Percentiles rank a stretch among this genome's conserved stretches.
These are phyloP conservation scores for Aleiodes leptofemur DNA, from an alignment of 2,888 invertebrate species.

Conservation along the genomic window DNA sequence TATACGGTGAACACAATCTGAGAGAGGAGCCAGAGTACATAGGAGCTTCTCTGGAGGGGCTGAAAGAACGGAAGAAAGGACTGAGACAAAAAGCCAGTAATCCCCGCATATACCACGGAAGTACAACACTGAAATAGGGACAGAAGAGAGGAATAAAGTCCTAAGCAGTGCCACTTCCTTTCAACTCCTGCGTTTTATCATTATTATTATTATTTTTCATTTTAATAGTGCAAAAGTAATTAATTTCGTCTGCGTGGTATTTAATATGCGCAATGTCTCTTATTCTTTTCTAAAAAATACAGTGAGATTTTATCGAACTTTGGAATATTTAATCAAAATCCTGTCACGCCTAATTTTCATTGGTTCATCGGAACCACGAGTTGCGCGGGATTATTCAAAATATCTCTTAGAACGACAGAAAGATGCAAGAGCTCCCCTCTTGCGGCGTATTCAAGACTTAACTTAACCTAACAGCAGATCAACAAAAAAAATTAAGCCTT, in stretches of 20 bases:
- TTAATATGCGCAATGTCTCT: slow-evolving; percentile 50
- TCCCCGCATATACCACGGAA: slow-evolving; percentile 46
- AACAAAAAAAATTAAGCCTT: too few species aligned
- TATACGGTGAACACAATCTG: not conserved
- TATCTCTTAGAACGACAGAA: too few species aligned
- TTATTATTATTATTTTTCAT: slow-evolving; percentile 56
- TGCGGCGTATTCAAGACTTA: too few species aligned
- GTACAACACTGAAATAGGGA: slow-evolving; percentile 45
- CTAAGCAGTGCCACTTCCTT: slow-evolving; percentile 65
- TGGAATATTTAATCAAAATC: too few species aligned
- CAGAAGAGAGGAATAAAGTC: slow-evolving; percentile 49
- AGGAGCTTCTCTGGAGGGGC: not conserved
- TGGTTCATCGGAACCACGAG: too few species aligned
- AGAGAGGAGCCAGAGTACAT: not conserved
- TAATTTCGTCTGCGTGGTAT: slow-evolving; percentile 63
- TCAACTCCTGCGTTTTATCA: slow-evolving; percentile 60
- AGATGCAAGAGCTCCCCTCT: too few species aligned
- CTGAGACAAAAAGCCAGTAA: slow-evolving; percentile 22
- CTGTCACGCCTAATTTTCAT: too few species aligned
- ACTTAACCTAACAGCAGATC: too few species aligned
- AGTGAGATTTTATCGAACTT: too few species aligned
- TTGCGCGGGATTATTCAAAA: too few species aligned
- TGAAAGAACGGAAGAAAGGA: slow-evolving; percentile 5
- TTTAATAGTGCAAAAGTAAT: slow-evolving; percentile 62
- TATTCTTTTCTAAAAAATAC: slow-evolving; percentile 45